A percentile compares a stretch with the other conserved stretches of the same genome.
These are phyloP conservation scores for Agelastica alni DNA, from an alignment of 2,888 invertebrate genomes.

Conservation along the genomic window DNA sequence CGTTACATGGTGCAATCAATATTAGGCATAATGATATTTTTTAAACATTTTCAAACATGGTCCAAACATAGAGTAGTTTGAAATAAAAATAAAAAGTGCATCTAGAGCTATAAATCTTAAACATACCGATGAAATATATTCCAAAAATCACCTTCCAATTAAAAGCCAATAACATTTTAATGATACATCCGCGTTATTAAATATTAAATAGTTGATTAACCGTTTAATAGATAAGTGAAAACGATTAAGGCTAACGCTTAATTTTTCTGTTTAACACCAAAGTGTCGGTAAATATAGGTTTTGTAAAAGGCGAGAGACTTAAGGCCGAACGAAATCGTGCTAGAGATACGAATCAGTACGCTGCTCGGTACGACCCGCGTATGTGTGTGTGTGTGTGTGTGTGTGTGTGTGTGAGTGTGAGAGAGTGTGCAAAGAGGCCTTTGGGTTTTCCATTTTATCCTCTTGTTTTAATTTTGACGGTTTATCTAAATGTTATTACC, in stretches of 20 bases:
- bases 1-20: too few relatives aligned
- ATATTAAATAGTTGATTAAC: slow-evolving; percentile 36
- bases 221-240: slow-evolving; percentile 38
- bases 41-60: too few relatives aligned
- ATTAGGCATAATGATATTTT: too few relatives aligned
- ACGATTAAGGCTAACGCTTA: slow-evolving; percentile 43
- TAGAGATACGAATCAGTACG: slow-evolving; percentile 15
- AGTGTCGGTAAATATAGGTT: slow-evolving; percentile 47
- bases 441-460: slow-evolving; percentile 25
- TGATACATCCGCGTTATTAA: slow-evolving; percentile 38
- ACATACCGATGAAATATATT: slow-evolving; percentile 29
- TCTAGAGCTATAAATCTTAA: slow-evolving; percentile 27
- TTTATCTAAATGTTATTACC: slow-evolving; percentile 39
- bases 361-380: slow-evolving; percentile 8
- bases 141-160: slow-evolving; percentile 37
- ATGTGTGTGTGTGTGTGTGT: too few relatives aligned
- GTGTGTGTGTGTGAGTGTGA: too few relatives aligned
- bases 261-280: slow-evolving; percentile 47
- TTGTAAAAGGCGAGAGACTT: slow-evolving; percentile 36
- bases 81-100: slow-evolving; percentile 5
- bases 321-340: slow-evolving; percentile 47
- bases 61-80: too few relatives aligned
- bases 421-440: slow-evolving; percentile 35
- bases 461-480: slow-evolving; percentile 33
- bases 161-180: slow-evolving; percentile 39